Evolutionary conservation across 2,797 vertebrate genomes (phyloP).

Genomic region (Thunnus albacares): DNA sequence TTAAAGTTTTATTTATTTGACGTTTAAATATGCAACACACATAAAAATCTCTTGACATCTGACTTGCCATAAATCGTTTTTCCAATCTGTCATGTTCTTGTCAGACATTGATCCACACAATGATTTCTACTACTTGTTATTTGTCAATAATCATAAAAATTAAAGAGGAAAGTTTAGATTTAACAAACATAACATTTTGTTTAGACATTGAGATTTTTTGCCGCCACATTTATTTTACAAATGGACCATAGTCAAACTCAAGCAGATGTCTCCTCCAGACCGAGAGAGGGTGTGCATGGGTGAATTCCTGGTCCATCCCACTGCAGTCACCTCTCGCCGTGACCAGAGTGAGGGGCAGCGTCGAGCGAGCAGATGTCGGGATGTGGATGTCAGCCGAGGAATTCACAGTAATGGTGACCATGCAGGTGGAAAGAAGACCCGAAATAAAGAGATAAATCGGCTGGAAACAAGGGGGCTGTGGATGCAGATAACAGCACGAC

Average conservation of each 20-base stretch:
- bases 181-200: not conserved
- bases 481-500: conserved; percentile 80
- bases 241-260: conserved; percentile 38
- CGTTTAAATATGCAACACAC: not conserved
- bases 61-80: no score
- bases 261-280: conserved; percentile 70
- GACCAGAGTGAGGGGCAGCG: conserved; percentile 53
- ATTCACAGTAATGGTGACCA: conserved; percentile 63
- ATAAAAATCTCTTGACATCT: not conserved
- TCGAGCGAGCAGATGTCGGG: conserved; percentile 50
- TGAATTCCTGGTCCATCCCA: conserved; percentile 38
- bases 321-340: conserved; percentile 58
- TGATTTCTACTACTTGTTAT: not conserved
- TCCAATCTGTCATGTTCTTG: not conserved
- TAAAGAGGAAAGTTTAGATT: not conserved
- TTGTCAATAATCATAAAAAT: not conserved
- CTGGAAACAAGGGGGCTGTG: conserved; percentile 72
- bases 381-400: conserved; percentile 51
- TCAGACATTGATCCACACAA: not conserved
- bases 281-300: conserved; percentile 76
- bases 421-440: conserved; percentile 72
- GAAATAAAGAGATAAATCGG: conserved; percentile 78
- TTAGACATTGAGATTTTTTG: not conserved
- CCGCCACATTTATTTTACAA: conserved; percentile 31
- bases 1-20: not conserved